phyloP scores from a whole-genome alignment of 53 echinoderm and acorn worm genomes.

The Stichopus horrens region DNA sequence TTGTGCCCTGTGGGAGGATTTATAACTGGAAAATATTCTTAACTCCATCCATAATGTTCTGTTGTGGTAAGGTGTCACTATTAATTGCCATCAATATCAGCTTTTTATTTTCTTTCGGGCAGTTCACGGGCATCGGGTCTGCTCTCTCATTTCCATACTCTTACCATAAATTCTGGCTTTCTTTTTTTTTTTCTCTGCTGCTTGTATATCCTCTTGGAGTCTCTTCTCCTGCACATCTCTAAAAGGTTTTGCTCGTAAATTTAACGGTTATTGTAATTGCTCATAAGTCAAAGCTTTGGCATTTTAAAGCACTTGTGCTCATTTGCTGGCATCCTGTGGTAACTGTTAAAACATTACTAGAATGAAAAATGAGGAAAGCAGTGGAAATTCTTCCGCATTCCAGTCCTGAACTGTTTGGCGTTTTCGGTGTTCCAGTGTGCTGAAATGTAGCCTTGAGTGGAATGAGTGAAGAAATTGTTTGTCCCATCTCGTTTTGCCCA shows the following conservation, averaged over 20 bases:
- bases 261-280: conserved; percentile 45
- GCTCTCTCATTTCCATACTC: conserved; percentile 22
- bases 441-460: no score
- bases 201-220: conserved; percentile 36
- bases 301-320: conserved; percentile 27
- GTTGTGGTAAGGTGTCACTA: conserved; percentile 18
- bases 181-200: background rate
- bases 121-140: background rate
- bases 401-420: background rate
- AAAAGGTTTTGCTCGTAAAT: conserved; percentile 39
- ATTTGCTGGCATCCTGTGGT: conserved; percentile 21
- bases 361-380: background rate
- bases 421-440: no score
- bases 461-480: no score
- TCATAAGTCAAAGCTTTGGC: conserved; percentile 40
- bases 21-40: conserved; percentile 34
- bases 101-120: background rate
- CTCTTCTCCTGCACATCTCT: conserved; percentile 20
- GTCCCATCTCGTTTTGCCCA: background rate
- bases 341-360: conserved; percentile 42
- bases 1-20: conserved; percentile 10
- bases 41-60: conserved; percentile 39
- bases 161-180: conserved; percentile 29
- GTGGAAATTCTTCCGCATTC: background rate
- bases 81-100: conserved; percentile 30